phyloP scores from a whole-genome alignment of 2,888 invertebrate species.

The Fragum sueziense region DNA sequence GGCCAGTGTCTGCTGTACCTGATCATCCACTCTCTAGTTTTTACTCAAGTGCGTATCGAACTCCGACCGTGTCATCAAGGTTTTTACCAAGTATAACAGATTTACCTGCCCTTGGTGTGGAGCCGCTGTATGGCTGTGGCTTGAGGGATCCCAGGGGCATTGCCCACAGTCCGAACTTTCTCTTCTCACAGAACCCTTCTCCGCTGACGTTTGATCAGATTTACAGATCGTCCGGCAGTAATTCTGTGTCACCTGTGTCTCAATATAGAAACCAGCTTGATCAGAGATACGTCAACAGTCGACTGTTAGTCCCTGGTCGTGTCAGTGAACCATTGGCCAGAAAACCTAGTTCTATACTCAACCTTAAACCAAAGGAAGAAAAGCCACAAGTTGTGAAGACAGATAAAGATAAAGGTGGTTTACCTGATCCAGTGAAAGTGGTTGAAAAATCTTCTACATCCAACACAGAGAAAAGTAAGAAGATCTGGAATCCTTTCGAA shows the following conservation, averaged over 20 bases:
- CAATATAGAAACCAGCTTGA: slow-evolving; percentile 57
- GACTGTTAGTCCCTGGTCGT: slow-evolving; percentile 36
- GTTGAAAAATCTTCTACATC: neutral
- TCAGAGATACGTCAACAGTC: slow-evolving; percentile 41
- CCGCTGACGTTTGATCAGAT: slow-evolving; percentile 61
- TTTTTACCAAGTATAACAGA: slow-evolving; percentile 45
- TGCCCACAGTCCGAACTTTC: slow-evolving; percentile 56
- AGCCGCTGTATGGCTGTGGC: slow-evolving; percentile 51
- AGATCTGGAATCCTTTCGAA: slow-evolving; percentile 57
- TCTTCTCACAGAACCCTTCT: slow-evolving; percentile 55
- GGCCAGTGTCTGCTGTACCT: slow-evolving; percentile 35
- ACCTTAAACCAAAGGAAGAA: slow-evolving; percentile 7
- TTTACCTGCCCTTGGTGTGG: slow-evolving; percentile 47
- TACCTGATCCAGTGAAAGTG: neutral
- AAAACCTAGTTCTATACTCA: neutral
- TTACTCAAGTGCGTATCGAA: slow-evolving; percentile 32
- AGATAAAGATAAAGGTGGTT: neutral
- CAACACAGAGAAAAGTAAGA: neutral
- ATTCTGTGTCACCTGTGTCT: slow-evolving; percentile 54
- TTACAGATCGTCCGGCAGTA: slow-evolving; percentile 48
- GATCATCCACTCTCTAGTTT: slow-evolving; percentile 43
- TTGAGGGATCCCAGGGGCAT: slow-evolving; percentile 50
- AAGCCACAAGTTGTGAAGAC: neutral
- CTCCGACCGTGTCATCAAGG: slow-evolving; percentile 31
- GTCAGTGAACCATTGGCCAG: slow-evolving; percentile 39